Evolutionary conservation across 2,888 invertebrate species (phyloP), one percentile per base, ranked within the genome.

Genomic region (Anoplius nigerrimus): DNA sequence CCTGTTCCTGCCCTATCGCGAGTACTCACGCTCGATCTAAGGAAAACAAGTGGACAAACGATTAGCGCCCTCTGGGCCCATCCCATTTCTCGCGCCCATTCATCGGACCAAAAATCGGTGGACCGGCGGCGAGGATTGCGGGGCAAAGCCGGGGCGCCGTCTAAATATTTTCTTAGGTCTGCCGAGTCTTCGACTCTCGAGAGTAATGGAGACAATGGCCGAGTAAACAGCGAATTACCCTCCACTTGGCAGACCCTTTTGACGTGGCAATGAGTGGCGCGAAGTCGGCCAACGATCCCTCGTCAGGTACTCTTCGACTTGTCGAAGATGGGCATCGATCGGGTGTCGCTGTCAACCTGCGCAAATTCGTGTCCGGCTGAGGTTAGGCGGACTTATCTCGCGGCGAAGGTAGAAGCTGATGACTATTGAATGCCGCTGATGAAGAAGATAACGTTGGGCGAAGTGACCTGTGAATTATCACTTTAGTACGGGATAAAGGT

Each of bases 1-100:
- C 18, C 16, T 48, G 20, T 48, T 48, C 16, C 48, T 48, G 20
- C 20, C n/a, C 55, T 61, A 16, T n/a, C 45, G 42, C 48, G 54
- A 48, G 53, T 21, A 34, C 2, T 21, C 48, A 58, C 16, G 43
- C 67, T 52, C 20, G 59, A 61, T 81, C 82, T 82, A 83, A 83
- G 71, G 80, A 79, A 84, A 82, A 34, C 34, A 34, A 34, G 34
- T 11, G 34, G 6, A 11, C 34, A 3, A 34, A 34, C 34, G 34
- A 34, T 34, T 34, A 34, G 34, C 34, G 34, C 34, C 34, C 2
- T n/a, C n/a, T 6, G 6, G 24, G 24, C 24, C 24, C 24, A 34
- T 34, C 34, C 11, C 11, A 6, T 6, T 34, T 34, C n/a, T 11
- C 34, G 8, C 34, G 34, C 6, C 34, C 11, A 34, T 34, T 34